A percentile compares a stretch with the other conserved stretches of the same genome.
Conservation (phyloP, 2,113 vertebrate genomes). For the Lycaon pictus region DNA sequence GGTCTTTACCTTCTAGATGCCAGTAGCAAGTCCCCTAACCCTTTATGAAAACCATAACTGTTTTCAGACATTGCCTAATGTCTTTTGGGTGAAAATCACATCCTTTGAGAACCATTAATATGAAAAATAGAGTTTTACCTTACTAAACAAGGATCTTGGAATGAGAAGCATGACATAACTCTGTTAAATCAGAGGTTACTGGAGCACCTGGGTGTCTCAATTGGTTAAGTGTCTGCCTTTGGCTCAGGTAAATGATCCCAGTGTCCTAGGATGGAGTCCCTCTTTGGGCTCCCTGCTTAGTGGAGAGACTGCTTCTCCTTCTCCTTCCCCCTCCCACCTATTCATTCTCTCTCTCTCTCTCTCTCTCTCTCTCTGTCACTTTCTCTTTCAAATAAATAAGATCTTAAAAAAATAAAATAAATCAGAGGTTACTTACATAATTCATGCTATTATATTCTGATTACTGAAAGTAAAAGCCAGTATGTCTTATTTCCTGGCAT, state of each 20-base stretch:
- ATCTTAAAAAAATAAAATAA: not conserved
- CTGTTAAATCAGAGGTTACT: not conserved
- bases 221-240: too few species aligned
- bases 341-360: too few species aligned
- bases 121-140: not conserved
- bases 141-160: not conserved
- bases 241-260: too few species aligned
- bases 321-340: too few species aligned
- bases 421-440: not conserved
- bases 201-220: too few species aligned
- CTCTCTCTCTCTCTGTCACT: too few species aligned
- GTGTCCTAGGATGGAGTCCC: too few species aligned
- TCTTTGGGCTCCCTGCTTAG: too few species aligned
- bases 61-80: not conserved
- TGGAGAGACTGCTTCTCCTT: too few species aligned
- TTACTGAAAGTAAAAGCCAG: conserved; percentile 23
- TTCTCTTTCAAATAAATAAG: too few species aligned
- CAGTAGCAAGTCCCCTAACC: not conserved
- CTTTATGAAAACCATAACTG: not conserved
- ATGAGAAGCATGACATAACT: not conserved
- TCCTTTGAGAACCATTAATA: not conserved
- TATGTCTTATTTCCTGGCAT: conserved; percentile 21
- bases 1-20: not conserved
- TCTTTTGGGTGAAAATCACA: not conserved
- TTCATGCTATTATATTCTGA: not conserved